These are phyloP conservation scores for Rhabdophis nuchalis DNA, from an alignment of 2,797 vertebrate genomes.

Conservation along the genomic window DNA sequence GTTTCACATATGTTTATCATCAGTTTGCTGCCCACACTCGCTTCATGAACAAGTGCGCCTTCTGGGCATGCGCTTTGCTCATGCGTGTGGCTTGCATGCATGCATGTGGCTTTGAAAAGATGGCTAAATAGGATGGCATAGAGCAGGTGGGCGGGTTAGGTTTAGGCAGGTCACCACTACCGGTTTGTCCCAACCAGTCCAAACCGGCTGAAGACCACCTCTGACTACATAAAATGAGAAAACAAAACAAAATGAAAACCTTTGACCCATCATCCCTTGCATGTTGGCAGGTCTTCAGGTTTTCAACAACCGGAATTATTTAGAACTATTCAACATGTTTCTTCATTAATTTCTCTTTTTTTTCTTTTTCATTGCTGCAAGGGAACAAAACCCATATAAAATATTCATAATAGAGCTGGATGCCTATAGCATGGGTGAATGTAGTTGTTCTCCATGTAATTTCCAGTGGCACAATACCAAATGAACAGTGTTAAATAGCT, in stretches of 20 bases:
- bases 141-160: too few relatives aligned
- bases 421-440: constrained; percentile 34
- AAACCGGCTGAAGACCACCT: too few relatives aligned
- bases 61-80: too few relatives aligned
- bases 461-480: constrained; percentile 47
- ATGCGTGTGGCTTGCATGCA: too few relatives aligned
- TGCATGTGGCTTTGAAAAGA: too few relatives aligned
- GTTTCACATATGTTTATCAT: too few relatives aligned
- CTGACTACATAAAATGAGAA: background rate
- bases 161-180: too few relatives aligned
- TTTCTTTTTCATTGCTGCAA: constrained; percentile 23
- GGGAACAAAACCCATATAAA: constrained; percentile 35
- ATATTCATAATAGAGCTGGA: constrained; percentile 4
- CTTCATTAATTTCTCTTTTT: background rate
- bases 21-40: too few relatives aligned
- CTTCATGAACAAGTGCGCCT: too few relatives aligned
- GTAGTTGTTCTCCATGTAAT: constrained; percentile 7
- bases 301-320: constrained; percentile 43
- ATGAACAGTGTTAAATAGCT: constrained; percentile 40
- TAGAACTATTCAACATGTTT: constrained; percentile 36
- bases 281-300: constrained; percentile 18
- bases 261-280: background rate
- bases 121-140: too few relatives aligned
- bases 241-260: background rate
- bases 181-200: too few relatives aligned